A percentile compares a stretch with the other conserved stretches of the same genome.
phyloP scores from a whole-genome alignment of 1,140 invertebrate species.

The Camponotus vicinus region DNA sequence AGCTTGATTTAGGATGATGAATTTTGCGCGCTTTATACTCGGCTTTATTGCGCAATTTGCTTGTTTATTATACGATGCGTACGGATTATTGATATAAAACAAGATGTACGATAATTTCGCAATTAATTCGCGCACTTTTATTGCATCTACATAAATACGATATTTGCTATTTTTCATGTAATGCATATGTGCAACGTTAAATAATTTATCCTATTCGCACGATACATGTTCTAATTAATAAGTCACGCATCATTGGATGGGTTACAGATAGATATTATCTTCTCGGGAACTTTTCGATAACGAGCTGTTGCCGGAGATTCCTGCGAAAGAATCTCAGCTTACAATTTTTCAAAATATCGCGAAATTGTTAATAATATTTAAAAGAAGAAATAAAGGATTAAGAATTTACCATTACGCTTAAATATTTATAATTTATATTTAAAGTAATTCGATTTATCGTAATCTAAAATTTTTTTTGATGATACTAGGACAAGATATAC shows the following conservation, averaged over 20 bases:
- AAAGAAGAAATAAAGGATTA: not conserved
- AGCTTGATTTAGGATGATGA: not conserved
- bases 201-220: not conserved
- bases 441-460: not conserved
- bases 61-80: not conserved
- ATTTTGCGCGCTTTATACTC: not conserved
- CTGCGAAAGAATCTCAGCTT: not conserved
- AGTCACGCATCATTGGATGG: not conserved
- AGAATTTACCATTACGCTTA: not conserved
- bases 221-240: slow-evolving; percentile 2
- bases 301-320: not conserved
- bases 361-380: not conserved
- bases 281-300: not conserved
- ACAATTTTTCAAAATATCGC: not conserved
- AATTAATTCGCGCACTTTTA: not conserved
- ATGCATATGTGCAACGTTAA: not conserved
- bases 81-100: not conserved
- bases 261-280: not conserved
- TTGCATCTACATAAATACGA: not conserved
- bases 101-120: not conserved
- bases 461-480: not conserved
- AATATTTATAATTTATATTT: slow-evolving; percentile 13
- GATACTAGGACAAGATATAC: not conserved
- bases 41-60: not conserved
- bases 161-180: not conserved